Conservation (phyloP, 2,797 vertebrate genomes). For the Onychomys arenicola region DNA sequence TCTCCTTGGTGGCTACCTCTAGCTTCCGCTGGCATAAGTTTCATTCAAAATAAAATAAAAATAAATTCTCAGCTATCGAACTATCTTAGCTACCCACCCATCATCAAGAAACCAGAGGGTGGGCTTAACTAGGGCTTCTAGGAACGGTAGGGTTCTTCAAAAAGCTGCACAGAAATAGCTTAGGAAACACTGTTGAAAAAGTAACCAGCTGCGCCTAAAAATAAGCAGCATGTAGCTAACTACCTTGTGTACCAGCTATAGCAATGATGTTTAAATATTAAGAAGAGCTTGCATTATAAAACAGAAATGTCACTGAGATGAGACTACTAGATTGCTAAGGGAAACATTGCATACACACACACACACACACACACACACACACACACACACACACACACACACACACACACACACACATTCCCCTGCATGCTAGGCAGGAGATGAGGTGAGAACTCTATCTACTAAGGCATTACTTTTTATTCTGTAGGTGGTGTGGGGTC, state of each 20-base stretch:
- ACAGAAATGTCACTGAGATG: conserved; percentile 83
- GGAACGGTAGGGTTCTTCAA: conserved; percentile 70
- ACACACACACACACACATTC: conserved; percentile 44
- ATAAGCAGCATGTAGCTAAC: conserved; percentile 81
- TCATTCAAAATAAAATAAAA: conserved; percentile 58
- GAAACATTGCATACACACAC: conserved; percentile 84
- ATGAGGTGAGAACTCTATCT: conserved; percentile 61
- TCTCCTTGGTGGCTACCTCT: conserved; percentile 52
- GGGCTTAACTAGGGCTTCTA: conserved; percentile 77
- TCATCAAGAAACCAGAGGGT: conserved; percentile 68
- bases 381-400: conserved; percentile 1
- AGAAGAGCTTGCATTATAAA: conserved; percentile 79
- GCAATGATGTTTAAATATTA: conserved; percentile 79
- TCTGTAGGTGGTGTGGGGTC: conserved; percentile 75
- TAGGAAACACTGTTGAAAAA: conserved; percentile 77
- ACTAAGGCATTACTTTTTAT: conserved; percentile 70
- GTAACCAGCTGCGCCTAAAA: conserved; percentile 81
- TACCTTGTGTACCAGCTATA: conserved; percentile 76
- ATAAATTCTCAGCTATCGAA: conserved; percentile 58
- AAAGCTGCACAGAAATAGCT: conserved; percentile 84
- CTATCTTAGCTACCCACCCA: conserved; percentile 41
- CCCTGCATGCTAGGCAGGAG: conserved; percentile 28
- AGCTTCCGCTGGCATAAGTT: conserved; percentile 81
- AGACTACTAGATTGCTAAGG: conserved; percentile 76
- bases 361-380: conserved; percentile 81